These are phyloP conservation scores for Gobio gobio DNA, from an alignment of 2,113 vertebrate species.

Conservation along the genomic window DNA sequence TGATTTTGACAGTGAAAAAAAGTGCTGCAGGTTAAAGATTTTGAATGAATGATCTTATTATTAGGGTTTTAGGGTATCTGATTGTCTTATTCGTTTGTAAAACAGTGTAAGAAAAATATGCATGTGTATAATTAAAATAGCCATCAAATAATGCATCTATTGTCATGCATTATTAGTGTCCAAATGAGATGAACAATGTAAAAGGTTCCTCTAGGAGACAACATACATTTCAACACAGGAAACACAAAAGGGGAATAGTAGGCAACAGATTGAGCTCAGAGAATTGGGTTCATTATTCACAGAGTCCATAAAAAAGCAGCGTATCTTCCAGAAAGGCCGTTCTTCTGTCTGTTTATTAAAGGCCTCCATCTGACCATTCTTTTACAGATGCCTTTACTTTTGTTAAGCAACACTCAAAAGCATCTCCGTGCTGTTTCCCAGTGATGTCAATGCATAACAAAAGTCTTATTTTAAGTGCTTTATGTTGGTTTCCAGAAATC, in stretches of 20 bases:
- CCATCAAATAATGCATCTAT: neutral
- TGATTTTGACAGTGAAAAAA: too few relatives aligned
- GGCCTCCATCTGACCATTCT: constrained; percentile 21
- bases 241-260: constrained; percentile 3
- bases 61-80: neutral
- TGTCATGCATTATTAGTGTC: neutral
- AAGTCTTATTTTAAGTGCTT: constrained; percentile 32
- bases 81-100: neutral
- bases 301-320: neutral
- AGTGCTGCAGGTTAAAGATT: too few relatives aligned
- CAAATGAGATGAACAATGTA: neutral
- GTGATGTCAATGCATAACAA: neutral
- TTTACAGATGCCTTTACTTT: constrained; percentile 49
- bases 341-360: neutral
- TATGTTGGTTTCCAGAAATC: constrained; percentile 18
- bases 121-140: neutral
- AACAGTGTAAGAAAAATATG: neutral
- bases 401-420: constrained; percentile 29
- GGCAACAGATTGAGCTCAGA: constrained; percentile 7
- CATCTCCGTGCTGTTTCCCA: constrained; percentile 26
- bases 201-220: neutral
- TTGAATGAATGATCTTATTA: neutral
- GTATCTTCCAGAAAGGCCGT: neutral
- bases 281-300: neutral
- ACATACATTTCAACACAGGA: neutral